These are phyloP conservation scores for Prinia subflava DNA, from an alignment of 2,113 vertebrate genomes.

Conservation along the genomic window DNA sequence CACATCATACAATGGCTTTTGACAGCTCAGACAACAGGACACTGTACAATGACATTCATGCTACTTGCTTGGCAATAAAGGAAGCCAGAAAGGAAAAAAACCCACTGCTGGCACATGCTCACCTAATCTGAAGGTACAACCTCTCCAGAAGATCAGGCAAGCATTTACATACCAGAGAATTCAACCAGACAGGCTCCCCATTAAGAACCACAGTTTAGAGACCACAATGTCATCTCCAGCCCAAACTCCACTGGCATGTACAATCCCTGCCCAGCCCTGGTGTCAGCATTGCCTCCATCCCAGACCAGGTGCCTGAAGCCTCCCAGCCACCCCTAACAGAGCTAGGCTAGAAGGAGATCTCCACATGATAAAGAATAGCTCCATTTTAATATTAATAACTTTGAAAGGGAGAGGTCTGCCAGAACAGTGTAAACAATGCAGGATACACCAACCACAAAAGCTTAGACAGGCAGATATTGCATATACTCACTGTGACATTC, in stretches of 20 bases:
- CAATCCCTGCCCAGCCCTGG: not conserved
- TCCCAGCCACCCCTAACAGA: not conserved
- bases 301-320: not conserved
- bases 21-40: not conserved
- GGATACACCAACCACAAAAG: not conserved
- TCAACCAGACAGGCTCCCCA: not conserved
- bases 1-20: fast-evolving
- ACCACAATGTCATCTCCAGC: not conserved
- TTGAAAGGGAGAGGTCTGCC: not conserved
- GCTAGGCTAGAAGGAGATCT: not conserved
- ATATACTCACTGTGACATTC: not conserved
- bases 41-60: not conserved
- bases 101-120: not conserved
- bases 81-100: not conserved
- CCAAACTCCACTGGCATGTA: not conserved
- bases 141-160: not conserved
- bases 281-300: not conserved
- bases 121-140: not conserved
- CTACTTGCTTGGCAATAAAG: not conserved
- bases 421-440: not conserved
- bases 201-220: not conserved
- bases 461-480: not conserved
- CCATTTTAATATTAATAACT: not conserved
- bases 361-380: not conserved
- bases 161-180: not conserved